These are phyloP conservation scores for Ictidomys tridecemlineatus DNA, from an alignment of 2,113 vertebrate species.

Conservation along the genomic window DNA sequence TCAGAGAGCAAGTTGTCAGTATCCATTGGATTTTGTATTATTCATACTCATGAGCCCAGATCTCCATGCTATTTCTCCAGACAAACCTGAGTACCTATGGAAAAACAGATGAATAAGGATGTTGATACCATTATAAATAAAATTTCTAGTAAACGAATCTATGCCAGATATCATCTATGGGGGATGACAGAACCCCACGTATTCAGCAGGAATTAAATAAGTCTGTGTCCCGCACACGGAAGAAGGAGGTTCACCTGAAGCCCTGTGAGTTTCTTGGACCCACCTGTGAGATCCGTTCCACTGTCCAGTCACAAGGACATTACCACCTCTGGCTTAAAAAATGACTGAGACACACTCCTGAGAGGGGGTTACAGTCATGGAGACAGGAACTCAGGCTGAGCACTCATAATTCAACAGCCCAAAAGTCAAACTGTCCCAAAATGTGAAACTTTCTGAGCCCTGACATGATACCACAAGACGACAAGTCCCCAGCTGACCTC, in stretches of 20 bases:
- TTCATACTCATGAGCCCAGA: background rate
- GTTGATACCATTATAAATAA: background rate
- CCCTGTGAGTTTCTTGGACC: background rate
- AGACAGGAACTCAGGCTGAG: no score
- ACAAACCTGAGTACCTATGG: background rate
- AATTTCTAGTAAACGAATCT: background rate
- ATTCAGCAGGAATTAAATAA: background rate
- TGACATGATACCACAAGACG: background rate
- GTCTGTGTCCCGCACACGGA: background rate
- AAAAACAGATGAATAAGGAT: background rate
- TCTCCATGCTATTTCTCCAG: background rate
- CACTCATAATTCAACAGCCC: background rate
- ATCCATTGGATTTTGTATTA: background rate
- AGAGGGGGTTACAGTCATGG: background rate
- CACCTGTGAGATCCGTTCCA: background rate
- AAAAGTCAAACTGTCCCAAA: background rate
- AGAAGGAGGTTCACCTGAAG: background rate
- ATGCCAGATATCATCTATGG: background rate
- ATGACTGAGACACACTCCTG: background rate
- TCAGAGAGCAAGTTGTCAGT: background rate
- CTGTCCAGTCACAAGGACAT: background rate
- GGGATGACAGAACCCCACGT: background rate
- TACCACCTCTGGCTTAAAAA: background rate
- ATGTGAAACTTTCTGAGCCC: background rate
- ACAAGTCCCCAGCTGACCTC: background rate